phyloP scores from a whole-genome alignment of 2,113 vertebrate species.

The Aegotheles bennettii region DNA sequence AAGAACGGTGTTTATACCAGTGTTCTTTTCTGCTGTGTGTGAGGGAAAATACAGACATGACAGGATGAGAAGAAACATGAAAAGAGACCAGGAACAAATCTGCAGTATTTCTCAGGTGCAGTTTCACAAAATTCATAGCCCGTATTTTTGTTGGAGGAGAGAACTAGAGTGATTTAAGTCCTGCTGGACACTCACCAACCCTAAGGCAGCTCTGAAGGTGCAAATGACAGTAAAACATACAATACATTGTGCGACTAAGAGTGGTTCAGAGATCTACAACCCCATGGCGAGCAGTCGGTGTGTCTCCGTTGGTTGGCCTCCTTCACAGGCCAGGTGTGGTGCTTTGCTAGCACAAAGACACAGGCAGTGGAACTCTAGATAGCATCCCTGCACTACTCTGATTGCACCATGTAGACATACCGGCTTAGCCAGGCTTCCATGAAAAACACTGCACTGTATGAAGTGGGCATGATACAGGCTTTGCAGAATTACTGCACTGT shows the following conservation, averaged over 20 bases:
- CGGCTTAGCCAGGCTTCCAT: neutral
- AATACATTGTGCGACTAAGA: neutral
- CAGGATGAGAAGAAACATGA: neutral
- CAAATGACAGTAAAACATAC: neutral
- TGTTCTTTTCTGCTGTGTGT: neutral
- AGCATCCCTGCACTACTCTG: neutral
- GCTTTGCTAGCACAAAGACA: neutral
- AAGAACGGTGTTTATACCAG: neutral
- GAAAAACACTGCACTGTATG: neutral
- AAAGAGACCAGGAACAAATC: neutral
- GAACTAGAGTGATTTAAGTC: neutral
- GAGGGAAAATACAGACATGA: neutral
- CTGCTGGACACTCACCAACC: neutral
- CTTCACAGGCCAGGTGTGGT: neutral
- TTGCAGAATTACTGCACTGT: neutral
- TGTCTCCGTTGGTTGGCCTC: fast-evolving
- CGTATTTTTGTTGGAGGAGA: neutral
- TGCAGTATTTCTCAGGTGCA: neutral
- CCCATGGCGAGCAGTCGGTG: neutral
- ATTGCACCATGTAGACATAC: fast-evolving
- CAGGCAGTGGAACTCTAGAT: neutral
- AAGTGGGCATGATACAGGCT: neutral
- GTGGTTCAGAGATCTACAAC: neutral
- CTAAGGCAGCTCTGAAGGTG: neutral
- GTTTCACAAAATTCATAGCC: neutral